These are phyloP conservation scores for Bos javanicus DNA, from an alignment of 2,113 vertebrate genomes.

Conservation along the genomic window DNA sequence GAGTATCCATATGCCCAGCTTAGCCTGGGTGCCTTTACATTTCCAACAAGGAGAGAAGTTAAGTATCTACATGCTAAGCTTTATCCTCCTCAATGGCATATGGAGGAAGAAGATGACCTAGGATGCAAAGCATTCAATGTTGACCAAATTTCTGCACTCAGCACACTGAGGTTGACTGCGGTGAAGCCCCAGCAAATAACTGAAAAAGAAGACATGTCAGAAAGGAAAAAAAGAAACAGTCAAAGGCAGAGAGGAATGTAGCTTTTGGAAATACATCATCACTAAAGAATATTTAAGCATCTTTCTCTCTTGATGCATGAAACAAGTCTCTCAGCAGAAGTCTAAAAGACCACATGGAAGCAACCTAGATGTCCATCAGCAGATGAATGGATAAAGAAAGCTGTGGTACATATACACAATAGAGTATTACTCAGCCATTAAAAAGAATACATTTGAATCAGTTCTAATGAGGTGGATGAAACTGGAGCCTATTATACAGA, in stretches of 20 bases:
- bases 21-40: background rate
- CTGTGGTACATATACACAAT: too few species aligned
- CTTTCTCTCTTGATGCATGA: background rate
- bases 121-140: background rate
- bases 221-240: background rate
- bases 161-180: background rate
- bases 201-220: background rate
- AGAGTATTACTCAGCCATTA: too few species aligned
- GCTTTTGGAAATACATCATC: background rate
- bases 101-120: background rate
- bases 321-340: background rate
- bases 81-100: background rate
- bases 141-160: accelerated
- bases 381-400: too few species aligned
- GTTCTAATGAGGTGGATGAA: too few species aligned
- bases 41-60: background rate
- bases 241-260: background rate
- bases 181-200: background rate
- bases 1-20: background rate
- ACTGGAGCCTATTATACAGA: too few species aligned
- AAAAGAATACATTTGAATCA: too few species aligned
- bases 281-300: background rate
- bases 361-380: too few species aligned
- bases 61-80: background rate
- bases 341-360: background rate